Base-by-base conservation (phyloP, 2,113 vertebrate genomes). In the Chlorodrepanis virens region DNA sequence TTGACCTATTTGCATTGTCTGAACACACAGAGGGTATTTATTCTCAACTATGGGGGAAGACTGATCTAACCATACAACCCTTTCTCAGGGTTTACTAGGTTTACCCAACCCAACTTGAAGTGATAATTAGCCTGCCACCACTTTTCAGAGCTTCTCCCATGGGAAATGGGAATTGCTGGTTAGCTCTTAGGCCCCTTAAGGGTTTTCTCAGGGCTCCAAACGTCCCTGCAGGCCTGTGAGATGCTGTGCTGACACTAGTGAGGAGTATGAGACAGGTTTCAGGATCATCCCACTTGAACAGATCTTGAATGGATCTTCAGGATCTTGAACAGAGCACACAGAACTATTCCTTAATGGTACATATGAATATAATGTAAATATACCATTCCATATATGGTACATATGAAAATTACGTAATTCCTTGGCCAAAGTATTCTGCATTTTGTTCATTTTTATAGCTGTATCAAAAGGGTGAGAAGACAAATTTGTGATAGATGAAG, bases 161-260 rank as follows among this genome's bases (percentile, higher is more conserved):
- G 11, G 24, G 12, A 40, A 90, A 79, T 11, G 8, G 9, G 7
- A 14, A 44, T 56, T 83, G 2, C 21, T 71, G 15, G 14, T 42
- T 78, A 54, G n/a, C 45, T 67, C 39, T 71, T 71, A 47, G 24
- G 5, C 11, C 10, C 9, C 19, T n/a, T 39, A 35, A 54, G 31
- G 14, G 6, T 67, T 85, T 70, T 11, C 19, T 79, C 42, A 59
- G 18, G n/a, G 23, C 16, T 89, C n/a, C 49, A 56, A 61, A 69
- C 19, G 61, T 25, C 22, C 11, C 21, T 0, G 0, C 23, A 84
- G n/a, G 10, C 17, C 45, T 74, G 10, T 60, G 37, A 74, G 33
- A 42, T 60, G 28, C 20, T 88, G 21, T 44, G 47, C 33, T 80
- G 65, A 57, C 39, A 69, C 18, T 29, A 72, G 23, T 11, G n/a